A percentile compares a stretch with the other conserved stretches of the same genome.
phyloP scores from a whole-genome alignment of 1,140 invertebrate species.

The Helicoverpa armigera region DNA sequence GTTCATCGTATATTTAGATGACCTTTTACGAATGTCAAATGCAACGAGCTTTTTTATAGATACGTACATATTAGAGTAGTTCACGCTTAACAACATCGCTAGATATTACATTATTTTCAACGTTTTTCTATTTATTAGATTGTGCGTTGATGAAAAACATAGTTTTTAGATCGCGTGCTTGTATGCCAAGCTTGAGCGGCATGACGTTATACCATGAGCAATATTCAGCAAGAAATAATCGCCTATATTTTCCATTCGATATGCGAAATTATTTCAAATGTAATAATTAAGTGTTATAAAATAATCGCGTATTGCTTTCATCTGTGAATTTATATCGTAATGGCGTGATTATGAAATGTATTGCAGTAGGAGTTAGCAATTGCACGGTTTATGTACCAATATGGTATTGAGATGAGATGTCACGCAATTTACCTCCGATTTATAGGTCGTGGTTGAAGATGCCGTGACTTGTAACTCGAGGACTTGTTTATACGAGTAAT shows the following conservation, averaged over 20 bases:
- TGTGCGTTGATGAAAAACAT: background rate
- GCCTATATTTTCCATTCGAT: conserved; percentile 13
- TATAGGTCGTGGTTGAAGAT: background rate
- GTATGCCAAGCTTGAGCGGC: too few relatives aligned
- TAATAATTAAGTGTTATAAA: conserved; percentile 35
- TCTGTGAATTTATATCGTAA: conserved; percentile 38
- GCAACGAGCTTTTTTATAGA: background rate
- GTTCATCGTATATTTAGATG: background rate
- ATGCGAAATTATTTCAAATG: conserved; percentile 7
- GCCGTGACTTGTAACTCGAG: background rate
- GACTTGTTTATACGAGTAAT: background rate
- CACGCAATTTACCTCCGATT: background rate
- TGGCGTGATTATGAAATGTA: conserved; percentile 30
- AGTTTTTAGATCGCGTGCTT: background rate
- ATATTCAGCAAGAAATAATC: conserved; percentile 21
- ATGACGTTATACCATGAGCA: conserved; percentile 1
- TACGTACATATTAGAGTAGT: background rate
- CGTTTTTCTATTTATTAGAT: background rate
- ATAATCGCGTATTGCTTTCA: conserved; percentile 20
- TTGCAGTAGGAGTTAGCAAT: conserved; percentile 10
- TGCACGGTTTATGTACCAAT: background rate
- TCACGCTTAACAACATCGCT: background rate
- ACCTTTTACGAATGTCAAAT: conserved; percentile 21
- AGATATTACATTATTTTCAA: background rate
- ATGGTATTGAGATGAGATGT: conserved; percentile 25